Conservation (phyloP, 2,888 invertebrate species). For the Idaea straminata region DNA sequence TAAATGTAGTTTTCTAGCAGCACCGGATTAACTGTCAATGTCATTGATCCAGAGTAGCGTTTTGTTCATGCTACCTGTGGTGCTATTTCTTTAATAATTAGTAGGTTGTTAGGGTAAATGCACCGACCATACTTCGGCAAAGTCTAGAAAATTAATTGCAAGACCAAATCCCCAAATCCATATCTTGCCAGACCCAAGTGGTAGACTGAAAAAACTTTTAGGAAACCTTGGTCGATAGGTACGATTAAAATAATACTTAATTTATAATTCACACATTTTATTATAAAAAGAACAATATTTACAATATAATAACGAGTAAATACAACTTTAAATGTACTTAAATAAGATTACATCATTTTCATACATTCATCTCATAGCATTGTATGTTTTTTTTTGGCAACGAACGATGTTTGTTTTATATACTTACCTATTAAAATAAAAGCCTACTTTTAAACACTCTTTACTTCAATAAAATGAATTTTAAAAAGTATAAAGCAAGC, state of each 20-base stretch:
- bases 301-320: constrained; percentile 55
- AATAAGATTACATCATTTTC: constrained; percentile 9
- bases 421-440: not conserved
- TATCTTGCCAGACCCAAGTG: too few species aligned
- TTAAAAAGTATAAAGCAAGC: not conserved
- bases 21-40: not conserved
- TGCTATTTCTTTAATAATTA: too few species aligned
- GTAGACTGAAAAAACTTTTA: too few species aligned
- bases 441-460: not conserved
- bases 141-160: too few species aligned
- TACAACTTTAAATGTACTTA: constrained; percentile 48
- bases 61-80: too few species aligned
- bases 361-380: not conserved
- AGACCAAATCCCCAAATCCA: too few species aligned
- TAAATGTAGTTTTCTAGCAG: not conserved
- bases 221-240: too few species aligned
- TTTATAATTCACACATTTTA: constrained; percentile 34
- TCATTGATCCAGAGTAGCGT: not conserved
- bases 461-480: not conserved
- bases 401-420: not conserved
- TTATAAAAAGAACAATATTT: constrained; percentile 54
- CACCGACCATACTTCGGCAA: too few species aligned
- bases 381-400: not conserved
- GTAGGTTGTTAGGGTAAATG: too few species aligned
- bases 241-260: constrained; percentile 7